Evolutionary conservation across 2,113 vertebrate genomes (phyloP).

Genomic region (Sisor rabdophorus): DNA sequence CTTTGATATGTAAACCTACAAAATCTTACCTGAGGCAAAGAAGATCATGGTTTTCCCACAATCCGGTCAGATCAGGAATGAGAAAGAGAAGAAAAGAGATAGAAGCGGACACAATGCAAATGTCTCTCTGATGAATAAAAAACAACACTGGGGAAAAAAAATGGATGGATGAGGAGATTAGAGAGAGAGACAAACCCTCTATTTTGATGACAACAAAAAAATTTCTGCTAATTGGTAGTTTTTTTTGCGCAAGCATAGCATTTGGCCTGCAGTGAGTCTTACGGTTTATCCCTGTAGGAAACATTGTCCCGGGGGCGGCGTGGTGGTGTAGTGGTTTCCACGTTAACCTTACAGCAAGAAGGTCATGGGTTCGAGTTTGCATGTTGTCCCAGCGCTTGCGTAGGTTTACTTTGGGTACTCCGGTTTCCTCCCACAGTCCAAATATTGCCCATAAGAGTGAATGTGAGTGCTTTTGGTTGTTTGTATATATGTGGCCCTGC

Average conservation of each 20-base stretch:
- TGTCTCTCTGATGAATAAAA: conserved; percentile 48
- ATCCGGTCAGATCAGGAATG: conserved; percentile 55
- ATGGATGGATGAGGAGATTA: conserved; percentile 46
- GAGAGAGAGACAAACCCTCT: conserved; percentile 41
- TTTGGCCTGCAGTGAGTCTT: background rate
- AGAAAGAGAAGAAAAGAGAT: conserved; percentile 50
- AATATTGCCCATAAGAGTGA: no score
- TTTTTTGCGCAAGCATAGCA: background rate
- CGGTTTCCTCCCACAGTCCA: no score
- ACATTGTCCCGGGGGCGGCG: no score
- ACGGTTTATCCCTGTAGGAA: background rate
- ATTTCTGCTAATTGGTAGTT: background rate
- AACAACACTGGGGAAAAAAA: conserved; percentile 21
- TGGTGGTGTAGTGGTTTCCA: no score
- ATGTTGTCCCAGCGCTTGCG: no score
- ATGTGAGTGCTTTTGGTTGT: no score
- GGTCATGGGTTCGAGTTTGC: no score
- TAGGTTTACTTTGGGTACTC: no score
- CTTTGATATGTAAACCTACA: conserved; percentile 59
- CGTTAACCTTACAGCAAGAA: no score
- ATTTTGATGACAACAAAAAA: conserved; percentile 28
- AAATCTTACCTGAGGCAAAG: conserved; percentile 57
- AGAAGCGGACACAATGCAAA: conserved; percentile 46
- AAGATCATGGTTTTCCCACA: conserved; percentile 51
- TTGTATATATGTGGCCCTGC: no score